phyloP scores from a whole-genome alignment of 30 jellyfish, hydroid and myxozoan genomes.

The Aurelia coerulea region DNA sequence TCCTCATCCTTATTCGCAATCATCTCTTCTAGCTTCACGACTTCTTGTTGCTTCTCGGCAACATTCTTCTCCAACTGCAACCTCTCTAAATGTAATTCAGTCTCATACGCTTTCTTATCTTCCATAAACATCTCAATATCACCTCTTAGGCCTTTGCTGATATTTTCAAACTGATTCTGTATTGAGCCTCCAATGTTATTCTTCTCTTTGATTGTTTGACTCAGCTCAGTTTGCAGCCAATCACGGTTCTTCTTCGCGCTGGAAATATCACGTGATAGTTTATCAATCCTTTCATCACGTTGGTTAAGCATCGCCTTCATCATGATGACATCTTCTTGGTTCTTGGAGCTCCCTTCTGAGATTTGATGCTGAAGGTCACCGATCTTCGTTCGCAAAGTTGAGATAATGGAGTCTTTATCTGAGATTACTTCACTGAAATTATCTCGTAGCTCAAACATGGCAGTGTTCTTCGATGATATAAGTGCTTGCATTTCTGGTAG shows the following conservation, averaged over 20 bases:
- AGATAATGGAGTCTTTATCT: constrained; percentile 76
- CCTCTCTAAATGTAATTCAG: constrained; percentile 74
- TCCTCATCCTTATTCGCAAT: constrained; percentile 30
- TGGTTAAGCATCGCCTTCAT: constrained; percentile 23
- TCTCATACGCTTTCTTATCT: constrained; percentile 68
- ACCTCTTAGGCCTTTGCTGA: constrained; percentile 90
- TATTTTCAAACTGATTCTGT: constrained; percentile 69
- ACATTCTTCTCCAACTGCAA: constrained; percentile 70
- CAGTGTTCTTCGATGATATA: constrained; percentile 68
- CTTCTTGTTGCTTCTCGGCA: constrained; percentile 53
- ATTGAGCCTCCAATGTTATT: constrained; percentile 76
- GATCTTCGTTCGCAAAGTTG: constrained; percentile 46
- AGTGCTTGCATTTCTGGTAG: constrained; percentile 67
- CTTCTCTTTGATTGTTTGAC: constrained; percentile 74
- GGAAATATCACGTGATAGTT: constrained; percentile 30
- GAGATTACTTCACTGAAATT: constrained; percentile 79
- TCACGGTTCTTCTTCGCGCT: constrained; percentile 45
- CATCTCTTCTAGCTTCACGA: background rate
- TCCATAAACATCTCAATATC: constrained; percentile 87
- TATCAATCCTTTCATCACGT: constrained; percentile 28
- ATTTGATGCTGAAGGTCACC: constrained; percentile 28
- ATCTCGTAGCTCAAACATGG: constrained; percentile 80
- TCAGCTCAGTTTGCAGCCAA: constrained; percentile 76
- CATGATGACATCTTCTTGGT: constrained; percentile 25
- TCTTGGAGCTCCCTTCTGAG: constrained; percentile 6